These are phyloP conservation scores for Torymus aiolomorphi DNA, from an alignment of 2,888 invertebrate genomes.

Conservation along the genomic window DNA sequence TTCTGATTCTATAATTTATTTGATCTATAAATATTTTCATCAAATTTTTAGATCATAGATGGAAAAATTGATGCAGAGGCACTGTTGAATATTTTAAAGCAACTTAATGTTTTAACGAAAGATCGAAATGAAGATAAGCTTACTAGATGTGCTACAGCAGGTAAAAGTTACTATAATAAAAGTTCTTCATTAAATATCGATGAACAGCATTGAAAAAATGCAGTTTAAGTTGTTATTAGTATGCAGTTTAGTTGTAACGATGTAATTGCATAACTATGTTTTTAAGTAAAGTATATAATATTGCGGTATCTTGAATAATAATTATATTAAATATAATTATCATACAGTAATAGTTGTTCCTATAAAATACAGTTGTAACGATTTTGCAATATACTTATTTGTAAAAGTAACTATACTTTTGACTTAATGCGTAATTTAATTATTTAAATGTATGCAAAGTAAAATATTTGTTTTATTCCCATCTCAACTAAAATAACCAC, in stretches of 20 bases:
- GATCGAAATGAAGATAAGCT: slow-evolving; percentile 3
- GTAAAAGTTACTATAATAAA: slow-evolving; percentile 1
- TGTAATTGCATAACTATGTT: too few species aligned
- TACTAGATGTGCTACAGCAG: slow-evolving; percentile 14
- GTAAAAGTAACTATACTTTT: neutral
- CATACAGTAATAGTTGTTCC: too few species aligned
- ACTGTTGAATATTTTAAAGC: neutral
- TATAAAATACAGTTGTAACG: too few species aligned
- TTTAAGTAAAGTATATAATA: too few species aligned
- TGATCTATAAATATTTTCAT: neutral
- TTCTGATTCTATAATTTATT: neutral
- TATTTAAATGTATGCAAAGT: neutral
- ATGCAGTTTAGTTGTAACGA: too few species aligned
- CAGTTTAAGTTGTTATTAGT: too few species aligned
- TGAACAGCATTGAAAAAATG: too few species aligned
- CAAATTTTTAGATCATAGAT: neutral
- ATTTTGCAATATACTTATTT: neutral
- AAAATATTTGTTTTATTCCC: neutral
- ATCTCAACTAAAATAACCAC: too few species aligned
- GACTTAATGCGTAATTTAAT: too few species aligned
- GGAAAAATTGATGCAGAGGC: slow-evolving; percentile 4
- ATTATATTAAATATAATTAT: too few species aligned
- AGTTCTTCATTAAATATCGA: too few species aligned
- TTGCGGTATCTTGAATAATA: too few species aligned
- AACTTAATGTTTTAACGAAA: neutral